Evolutionary conservation across 2,888 invertebrate genomes (phyloP).

Genomic region (Cremastinae sp.): DNA sequence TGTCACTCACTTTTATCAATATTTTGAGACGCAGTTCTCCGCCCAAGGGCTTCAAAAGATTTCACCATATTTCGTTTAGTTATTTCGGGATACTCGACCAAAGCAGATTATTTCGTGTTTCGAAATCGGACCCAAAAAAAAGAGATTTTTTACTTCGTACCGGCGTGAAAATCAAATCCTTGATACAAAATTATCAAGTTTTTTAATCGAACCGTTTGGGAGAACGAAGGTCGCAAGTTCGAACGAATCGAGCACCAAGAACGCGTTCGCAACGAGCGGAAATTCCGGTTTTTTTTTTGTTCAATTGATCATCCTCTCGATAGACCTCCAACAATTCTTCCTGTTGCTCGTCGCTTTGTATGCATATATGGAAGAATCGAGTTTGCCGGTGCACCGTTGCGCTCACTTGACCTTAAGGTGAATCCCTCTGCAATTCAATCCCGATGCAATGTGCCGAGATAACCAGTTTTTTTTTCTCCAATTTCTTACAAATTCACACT

Average conservation of each 20-base stretch:
- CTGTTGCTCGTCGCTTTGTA: not conserved
- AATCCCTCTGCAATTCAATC: conserved; percentile 2
- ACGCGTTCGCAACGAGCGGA: conserved; percentile 34
- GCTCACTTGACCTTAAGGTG: conserved; percentile 2
- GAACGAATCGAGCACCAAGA: conserved; percentile 3
- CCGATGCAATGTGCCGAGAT: not conserved
- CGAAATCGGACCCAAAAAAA: too few species aligned
- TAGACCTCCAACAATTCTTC: conserved; percentile 20
- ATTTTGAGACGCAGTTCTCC: too few species aligned
- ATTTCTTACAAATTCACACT: not conserved
- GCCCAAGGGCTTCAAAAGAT: too few species aligned
- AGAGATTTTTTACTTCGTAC: too few species aligned
- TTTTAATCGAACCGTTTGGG: too few species aligned
- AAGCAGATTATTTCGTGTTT: too few species aligned
- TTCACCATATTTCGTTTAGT: too few species aligned
- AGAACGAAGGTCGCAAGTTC: conserved; percentile 9
- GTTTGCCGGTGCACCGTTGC: conserved; percentile 1
- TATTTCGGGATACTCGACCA: too few species aligned
- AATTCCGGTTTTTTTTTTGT: conserved; percentile 49
- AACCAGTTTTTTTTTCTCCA: not conserved
- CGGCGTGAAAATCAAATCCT: too few species aligned
- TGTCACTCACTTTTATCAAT: too few species aligned
- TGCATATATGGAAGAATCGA: conserved; percentile 4
- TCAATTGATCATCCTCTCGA: conserved; percentile 28
- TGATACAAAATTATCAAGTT: too few species aligned